Conservation (phyloP, 1,140 invertebrate species). For the Neotoxoptera formosana region DNA sequence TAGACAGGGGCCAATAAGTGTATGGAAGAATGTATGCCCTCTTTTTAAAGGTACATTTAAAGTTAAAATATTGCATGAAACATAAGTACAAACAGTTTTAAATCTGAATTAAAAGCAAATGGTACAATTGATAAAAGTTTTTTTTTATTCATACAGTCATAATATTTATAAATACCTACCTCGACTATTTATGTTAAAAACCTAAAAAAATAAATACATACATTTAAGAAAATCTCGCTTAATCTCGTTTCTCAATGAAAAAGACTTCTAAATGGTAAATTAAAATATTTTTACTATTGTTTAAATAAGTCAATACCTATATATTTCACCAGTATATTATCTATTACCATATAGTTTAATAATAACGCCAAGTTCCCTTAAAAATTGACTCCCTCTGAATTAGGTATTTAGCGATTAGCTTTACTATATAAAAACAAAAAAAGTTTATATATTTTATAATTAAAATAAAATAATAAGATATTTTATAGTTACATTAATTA, state of each 20-base stretch:
- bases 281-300: background rate
- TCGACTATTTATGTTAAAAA: background rate
- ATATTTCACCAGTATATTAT: background rate
- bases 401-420: background rate
- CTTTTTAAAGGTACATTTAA: constrained; percentile 85
- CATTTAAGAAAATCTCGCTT: background rate
- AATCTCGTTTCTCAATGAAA: background rate
- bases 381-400: background rate
- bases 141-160: background rate
- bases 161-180: background rate
- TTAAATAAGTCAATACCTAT: background rate
- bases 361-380: background rate
- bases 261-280: background rate
- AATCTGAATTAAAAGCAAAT: background rate
- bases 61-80: background rate
- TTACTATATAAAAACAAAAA: background rate
- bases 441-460: background rate
- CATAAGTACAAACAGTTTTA: background rate
- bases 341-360: background rate
- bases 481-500: background rate
- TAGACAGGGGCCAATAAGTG: constrained; percentile 78
- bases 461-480: background rate
- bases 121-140: background rate
- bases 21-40: constrained; percentile 83
- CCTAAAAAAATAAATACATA: background rate